These are phyloP conservation scores for Astropecten irregularis DNA, from an alignment of 53 echinoderm and acorn worm species.

Conservation along the genomic window DNA sequence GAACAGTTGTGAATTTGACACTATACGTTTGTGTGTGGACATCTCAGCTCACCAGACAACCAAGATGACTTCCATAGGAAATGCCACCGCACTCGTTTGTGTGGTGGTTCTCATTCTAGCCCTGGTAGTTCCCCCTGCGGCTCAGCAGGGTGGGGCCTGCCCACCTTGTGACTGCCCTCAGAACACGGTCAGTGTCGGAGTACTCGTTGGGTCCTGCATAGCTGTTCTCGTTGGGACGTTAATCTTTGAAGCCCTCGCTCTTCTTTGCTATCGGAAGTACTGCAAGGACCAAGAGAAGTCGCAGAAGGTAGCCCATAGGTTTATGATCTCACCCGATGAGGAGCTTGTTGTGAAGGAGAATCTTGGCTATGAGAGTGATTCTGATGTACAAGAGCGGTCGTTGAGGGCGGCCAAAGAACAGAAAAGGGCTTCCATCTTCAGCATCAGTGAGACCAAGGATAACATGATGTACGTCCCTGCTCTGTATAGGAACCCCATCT, in stretches of 20 bases:
- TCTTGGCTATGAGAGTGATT: slow-evolving; percentile 47
- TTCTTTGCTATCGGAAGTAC: slow-evolving; percentile 77
- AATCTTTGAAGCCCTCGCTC: slow-evolving; percentile 71
- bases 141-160: slow-evolving; percentile 49
- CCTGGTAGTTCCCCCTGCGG: slow-evolving; percentile 57
- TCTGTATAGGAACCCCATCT: slow-evolving; percentile 70
- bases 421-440: slow-evolving; percentile 60
- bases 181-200: slow-evolving; percentile 67
- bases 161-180: slow-evolving; percentile 37
- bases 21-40: too few relatives aligned
- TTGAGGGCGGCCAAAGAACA: slow-evolving; percentile 22
- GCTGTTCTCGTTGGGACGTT: slow-evolving; percentile 76
- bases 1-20: too few relatives aligned
- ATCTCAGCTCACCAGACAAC: too few relatives aligned
- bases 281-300: slow-evolving; percentile 54
- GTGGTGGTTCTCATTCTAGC: slow-evolving; percentile 51
- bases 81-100: slow-evolving; percentile 10
- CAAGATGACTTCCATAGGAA: slow-evolving; percentile 34
- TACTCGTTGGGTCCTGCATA: slow-evolving; percentile 69
- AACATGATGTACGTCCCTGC: slow-evolving; percentile 64
- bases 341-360: slow-evolving; percentile 61
- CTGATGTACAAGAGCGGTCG: slow-evolving; percentile 27
- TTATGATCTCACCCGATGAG: slow-evolving; percentile 51
- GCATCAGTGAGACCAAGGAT: slow-evolving; percentile 65
- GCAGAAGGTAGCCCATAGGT: slow-evolving; percentile 60